These are phyloP conservation scores for honey bee (Apis mellifera) DNA, from an alignment of 1,140 invertebrate species.

Conservation along the genomic window Amel_HAv3.1 CM009942.2:7812001-7812500, in stretches of 20 bases:
- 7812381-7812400: slow-evolving; percentile 27
- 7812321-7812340: not conserved
- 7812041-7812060: slow-evolving; percentile 72
- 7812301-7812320: not conserved
- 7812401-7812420: slow-evolving; percentile 39
- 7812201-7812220: not conserved
- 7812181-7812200: not conserved
- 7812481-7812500: slow-evolving; percentile 42
- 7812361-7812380: slow-evolving; percentile 38
- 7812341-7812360: slow-evolving; percentile 29
- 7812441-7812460: slow-evolving; percentile 42
- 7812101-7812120: not conserved
- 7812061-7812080: not conserved
- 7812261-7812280: not conserved
- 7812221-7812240: not conserved
- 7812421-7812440: slow-evolving; percentile 7
- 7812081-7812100: too few species aligned
- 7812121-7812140: too few species aligned
- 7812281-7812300: not conserved
- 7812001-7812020: slow-evolving; percentile 76
- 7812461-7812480: slow-evolving; percentile 20
- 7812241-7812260: not conserved
- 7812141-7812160: too few species aligned
- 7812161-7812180: too few species aligned
- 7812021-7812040: slow-evolving; percentile 77